Evolutionary conservation across 1,140 invertebrate species (phyloP).

Genomic region (Aphelenchoides besseyi): DNA sequence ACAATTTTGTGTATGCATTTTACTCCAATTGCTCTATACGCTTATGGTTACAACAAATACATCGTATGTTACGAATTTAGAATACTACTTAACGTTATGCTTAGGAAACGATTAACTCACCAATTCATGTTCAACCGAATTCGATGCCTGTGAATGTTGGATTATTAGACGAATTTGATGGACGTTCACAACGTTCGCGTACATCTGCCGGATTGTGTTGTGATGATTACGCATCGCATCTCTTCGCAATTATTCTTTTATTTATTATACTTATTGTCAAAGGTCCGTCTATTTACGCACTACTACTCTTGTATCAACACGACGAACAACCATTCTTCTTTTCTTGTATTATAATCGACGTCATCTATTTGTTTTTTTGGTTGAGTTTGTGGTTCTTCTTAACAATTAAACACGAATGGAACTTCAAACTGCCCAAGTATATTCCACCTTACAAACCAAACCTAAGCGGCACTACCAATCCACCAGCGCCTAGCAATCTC

Average conservation of each 20-base stretch:
- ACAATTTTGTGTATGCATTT: slow-evolving; percentile 51
- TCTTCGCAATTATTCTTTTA: slow-evolving; percentile 51
- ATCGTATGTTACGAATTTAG: slow-evolving; percentile 31
- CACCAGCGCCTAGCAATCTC: neutral
- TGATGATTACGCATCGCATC: slow-evolving; percentile 57
- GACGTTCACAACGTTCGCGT: neutral
- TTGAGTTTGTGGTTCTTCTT: slow-evolving; percentile 27
- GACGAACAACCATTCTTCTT: slow-evolving; percentile 53
- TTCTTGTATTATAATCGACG: slow-evolving; percentile 49
- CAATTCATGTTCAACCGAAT: slow-evolving; percentile 19
- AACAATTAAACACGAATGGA: slow-evolving; percentile 8
- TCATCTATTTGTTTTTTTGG: slow-evolving; percentile 59
- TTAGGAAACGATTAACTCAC: slow-evolving; percentile 21
- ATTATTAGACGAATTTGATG: slow-evolving; percentile 28
- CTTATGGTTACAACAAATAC: slow-evolving; percentile 59
- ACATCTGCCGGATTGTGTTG: slow-evolving; percentile 40
- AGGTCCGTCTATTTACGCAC: slow-evolving; percentile 52
- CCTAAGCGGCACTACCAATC: neutral
- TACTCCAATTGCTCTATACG: slow-evolving; percentile 54
- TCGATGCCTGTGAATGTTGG: slow-evolving; percentile 8
- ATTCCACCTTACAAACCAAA: slow-evolving; percentile 1
- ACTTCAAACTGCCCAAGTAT: neutral
- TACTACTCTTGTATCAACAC: slow-evolving; percentile 50
- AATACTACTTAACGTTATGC: neutral
- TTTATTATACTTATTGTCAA: slow-evolving; percentile 45